Evolutionary conservation across 2,888 invertebrate genomes (phyloP), one percentile per base, ranked within the genome.

Genomic region (Nymphalis c-album): DNA sequence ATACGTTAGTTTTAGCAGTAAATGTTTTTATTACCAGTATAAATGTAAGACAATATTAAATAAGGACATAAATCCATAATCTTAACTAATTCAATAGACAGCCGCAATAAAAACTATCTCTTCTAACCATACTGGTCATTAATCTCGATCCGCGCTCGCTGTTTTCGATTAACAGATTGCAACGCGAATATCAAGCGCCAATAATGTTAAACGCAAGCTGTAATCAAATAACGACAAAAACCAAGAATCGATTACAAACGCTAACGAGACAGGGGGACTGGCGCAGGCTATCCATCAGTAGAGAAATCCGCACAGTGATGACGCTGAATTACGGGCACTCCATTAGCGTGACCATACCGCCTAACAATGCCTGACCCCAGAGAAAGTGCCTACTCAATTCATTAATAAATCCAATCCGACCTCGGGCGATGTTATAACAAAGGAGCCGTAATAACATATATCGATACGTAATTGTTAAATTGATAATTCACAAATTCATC

Each of bases 361-460:
- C 77, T 71, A 74, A 86, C 85, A 88, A 88, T 87, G 78, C 78
- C 80, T 84, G 85, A 72, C 85, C 78, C 77, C 69, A 74, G 89
- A 82, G 90, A 91, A 91, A 90, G 89, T 84, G 77, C 77, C 80
- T 75, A 79, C 78, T 76, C 82, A 82, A 85, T 84, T 86, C 85
- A 89, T 90, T 88, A 87, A 89, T 87, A 83, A 82, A 77, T 75
- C 80, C 71, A 70, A 75, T 79, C 85, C 85, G 75, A 79, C 72
- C 81, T 55, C 53, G 22, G 26, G 53, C 53, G 86, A 83, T 80
- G 81, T 78, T 47, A 82, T 84, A 86, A 83, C 81, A 84, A 80
- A 80, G 81, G 78, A 75, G 78, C 78, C 74, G 80, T 85, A 88
- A 87, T 87, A 87, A 85, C 87, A 85, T 81, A 88, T 85, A 60